phyloP scores from a whole-genome alignment of 2,888 invertebrate genomes.

The Oegoconia quadripuncta region DNA sequence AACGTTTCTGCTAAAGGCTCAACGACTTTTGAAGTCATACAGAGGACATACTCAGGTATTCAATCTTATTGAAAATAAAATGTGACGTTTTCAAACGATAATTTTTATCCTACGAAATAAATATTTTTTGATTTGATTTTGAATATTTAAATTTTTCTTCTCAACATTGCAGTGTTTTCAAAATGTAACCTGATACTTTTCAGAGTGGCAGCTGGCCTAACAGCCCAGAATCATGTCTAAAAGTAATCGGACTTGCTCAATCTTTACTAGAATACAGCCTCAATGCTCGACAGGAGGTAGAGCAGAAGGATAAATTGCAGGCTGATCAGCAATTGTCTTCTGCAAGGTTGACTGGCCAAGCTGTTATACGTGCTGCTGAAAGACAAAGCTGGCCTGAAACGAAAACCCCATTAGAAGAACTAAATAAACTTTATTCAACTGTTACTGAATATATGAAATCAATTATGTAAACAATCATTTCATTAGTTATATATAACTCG shows the following conservation, averaged over 20 bases:
- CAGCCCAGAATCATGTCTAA: constrained; percentile 77
- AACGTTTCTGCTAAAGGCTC: constrained; percentile 79
- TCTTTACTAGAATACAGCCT: constrained; percentile 79
- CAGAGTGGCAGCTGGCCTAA: constrained; percentile 76
- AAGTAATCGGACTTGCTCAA: constrained; percentile 80
- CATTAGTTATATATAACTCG: background rate
- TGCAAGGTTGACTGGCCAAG: constrained; percentile 77
- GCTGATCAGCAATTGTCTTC: constrained; percentile 79
- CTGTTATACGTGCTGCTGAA: constrained; percentile 71
- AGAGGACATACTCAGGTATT: constrained; percentile 83
- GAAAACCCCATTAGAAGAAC: constrained; percentile 40
- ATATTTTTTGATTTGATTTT: too few relatives aligned
- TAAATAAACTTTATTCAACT: constrained; percentile 45
- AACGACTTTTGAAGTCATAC: constrained; percentile 88
- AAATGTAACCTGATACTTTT: constrained; percentile 17
- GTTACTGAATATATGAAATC: constrained; percentile 70
- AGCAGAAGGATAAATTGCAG: constrained; percentile 68
- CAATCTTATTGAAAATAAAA: too few relatives aligned
- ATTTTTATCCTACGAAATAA: too few relatives aligned
- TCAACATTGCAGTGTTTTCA: background rate
- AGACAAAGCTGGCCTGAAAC: constrained; percentile 68
- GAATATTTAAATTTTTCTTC: too few relatives aligned
- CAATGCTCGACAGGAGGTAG: constrained; percentile 67
- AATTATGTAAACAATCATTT: constrained; percentile 37
- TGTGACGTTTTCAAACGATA: too few relatives aligned